Evolutionary conservation across 2,797 vertebrate species (phyloP), one percentile per base, ranked within the genome.

Genomic region (Diglossa cyanea): DNA sequence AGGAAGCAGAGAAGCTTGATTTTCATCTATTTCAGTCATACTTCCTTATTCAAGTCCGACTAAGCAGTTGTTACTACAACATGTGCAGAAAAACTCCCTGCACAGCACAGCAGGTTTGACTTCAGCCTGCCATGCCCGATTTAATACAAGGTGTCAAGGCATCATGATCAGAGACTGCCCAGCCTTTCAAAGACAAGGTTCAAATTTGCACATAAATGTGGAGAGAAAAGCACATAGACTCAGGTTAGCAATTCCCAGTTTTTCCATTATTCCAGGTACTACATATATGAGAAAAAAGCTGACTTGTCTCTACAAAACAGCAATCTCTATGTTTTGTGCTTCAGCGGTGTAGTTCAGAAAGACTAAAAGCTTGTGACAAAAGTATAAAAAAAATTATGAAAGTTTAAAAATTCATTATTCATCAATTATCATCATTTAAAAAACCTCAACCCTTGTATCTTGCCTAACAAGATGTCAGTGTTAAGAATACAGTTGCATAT

Each of bases 401-500:
- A 95, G 37, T 78, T 86, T 86, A 91, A 86, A 94, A 96, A 94
- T 51, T 57, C 66, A 65, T 86, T 90, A 54, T 86, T 94, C 75
- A 74, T 95, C 86, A 74, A 24, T 77, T 86, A 90, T 79, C 57
- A 58, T 80, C 17, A 68, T 94, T 75, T 79, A 80, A 94, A 95
- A 97, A 97, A 68, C 13, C 21, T 45, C 58, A 94, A 94, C 54
- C 83, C 83, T 93, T 35, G 2, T 94, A 68, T 77, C 91, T 94
- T 80, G 79, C 75, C 31, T 91, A 96, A 81, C 44, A 96, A 96
- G 95, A 95, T 80, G 65, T 93, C 92, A 96, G 86, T 93, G 78
- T 94, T 91, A 96, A 95, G 93, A 95, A 95, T 80, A 96, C 89
- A 87, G 63, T 90, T 97, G 94, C 90, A 94, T 97, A 96, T 96